Base-by-base conservation (phyloP, 2,113 vertebrate genomes). In the Gulo gulo region DNA sequence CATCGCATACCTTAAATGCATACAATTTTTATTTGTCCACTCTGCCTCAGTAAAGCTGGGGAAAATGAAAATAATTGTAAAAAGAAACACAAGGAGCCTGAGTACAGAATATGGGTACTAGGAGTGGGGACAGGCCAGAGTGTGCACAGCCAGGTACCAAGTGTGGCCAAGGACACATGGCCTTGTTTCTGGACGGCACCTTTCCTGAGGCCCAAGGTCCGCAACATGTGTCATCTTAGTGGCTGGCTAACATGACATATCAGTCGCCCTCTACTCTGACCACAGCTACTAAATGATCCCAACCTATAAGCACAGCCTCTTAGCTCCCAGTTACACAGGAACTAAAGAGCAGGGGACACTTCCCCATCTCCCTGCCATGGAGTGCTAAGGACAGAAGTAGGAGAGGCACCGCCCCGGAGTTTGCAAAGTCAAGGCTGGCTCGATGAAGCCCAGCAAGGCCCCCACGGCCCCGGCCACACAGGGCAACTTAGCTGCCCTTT, bases 391-490 rank as follows among this genome's bases (percentile, higher is more conserved):
- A 24, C 52, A 1, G 39, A n/a, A 47, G 12, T 1, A 6, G 91
- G 42, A 16, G 8, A 24, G 55, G 39, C 4, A 11, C 31, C 7
- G 50, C 29, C 52, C 34, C 31, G 3, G 88, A 23, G 52, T 23
- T 20, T 7, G 24, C 2, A 0, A 63, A 42, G 47, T 59, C n/a
- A 6, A 13, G 6, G 20, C 57, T 26, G 1, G 6, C 9, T 26
- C 1, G 24, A 10, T 12, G 11, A 52, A 6, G 39, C 10, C 42
- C 45, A 2, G 4, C 0, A 1, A 12, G 29, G 69, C 12, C 1
- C 1, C 4, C 55, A 34, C 0, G 0, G 29, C 83, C 12, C 59
- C 0, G 9, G 26, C 13, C 69, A 18, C 1, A 2, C 6, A 6
- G 82, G 78, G 14, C 71, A 20, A n/a, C 20, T 26, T 4, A 0